A percentile compares a stretch with the other conserved stretches of the same genome.
Conservation (phyloP, 2,113 vertebrate species). For the Carettochelys insculpta region DNA sequence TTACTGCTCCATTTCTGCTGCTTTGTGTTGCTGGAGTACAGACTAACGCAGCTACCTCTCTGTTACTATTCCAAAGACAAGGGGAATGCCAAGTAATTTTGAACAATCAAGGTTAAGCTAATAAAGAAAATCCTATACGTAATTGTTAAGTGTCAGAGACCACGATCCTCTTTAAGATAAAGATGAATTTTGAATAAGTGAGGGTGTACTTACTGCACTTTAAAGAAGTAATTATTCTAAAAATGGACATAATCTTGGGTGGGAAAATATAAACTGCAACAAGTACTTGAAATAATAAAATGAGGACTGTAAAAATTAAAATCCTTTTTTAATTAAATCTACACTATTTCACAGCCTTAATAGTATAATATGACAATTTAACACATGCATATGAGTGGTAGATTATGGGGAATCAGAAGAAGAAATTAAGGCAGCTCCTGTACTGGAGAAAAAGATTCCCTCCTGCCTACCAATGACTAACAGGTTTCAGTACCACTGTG, state of each 20-base stretch:
- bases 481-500: rapidly evolving
- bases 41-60: too few species aligned
- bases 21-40: too few species aligned
- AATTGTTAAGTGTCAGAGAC: neutral
- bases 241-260: neutral
- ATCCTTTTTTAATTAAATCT: rapidly evolving
- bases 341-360: neutral
- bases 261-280: neutral
- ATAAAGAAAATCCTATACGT: neutral
- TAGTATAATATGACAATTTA: neutral
- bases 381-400: rapidly evolving
- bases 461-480: neutral
- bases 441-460: rapidly evolving
- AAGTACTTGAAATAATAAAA: neutral
- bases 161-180: neutral
- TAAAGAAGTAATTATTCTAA: neutral
- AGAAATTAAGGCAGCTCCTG: rapidly evolving
- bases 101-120: neutral
- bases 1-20: too few species aligned
- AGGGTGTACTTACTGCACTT: neutral
- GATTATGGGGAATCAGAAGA: rapidly evolving
- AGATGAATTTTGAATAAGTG: neutral
- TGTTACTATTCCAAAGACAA: rapidly evolving
- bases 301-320: neutral
- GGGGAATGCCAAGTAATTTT: neutral